These are phyloP conservation scores for Phthorimaea operculella DNA, from an alignment of 1,140 invertebrate species.

Conservation along the genomic window DNA sequence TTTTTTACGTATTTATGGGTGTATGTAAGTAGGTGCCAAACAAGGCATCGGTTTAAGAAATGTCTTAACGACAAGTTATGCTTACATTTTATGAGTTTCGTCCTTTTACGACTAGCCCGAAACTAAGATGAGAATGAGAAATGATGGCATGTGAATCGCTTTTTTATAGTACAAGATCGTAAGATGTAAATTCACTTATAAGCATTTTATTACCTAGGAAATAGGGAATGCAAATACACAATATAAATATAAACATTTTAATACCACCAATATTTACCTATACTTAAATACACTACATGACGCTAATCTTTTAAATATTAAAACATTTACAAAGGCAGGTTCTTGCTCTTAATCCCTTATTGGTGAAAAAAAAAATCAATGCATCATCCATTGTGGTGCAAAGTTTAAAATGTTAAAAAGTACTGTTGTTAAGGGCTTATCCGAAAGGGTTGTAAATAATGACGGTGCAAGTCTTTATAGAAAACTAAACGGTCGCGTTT, in stretches of 20 bases:
- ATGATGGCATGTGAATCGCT: too few relatives aligned
- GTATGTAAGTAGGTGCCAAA: too few relatives aligned
- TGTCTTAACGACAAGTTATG: too few relatives aligned
- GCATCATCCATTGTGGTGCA: conserved; percentile 45
- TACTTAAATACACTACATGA: conserved; percentile 43
- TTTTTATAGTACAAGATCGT: too few relatives aligned
- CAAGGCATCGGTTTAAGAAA: too few relatives aligned
- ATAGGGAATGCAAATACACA: too few relatives aligned
- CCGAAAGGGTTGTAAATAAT: conserved; percentile 65
- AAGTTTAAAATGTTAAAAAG: conserved; percentile 64
- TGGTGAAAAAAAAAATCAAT: conserved; percentile 46
- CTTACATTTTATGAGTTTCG: too few relatives aligned
- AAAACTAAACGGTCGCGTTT: conserved; percentile 50
- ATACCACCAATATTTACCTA: conserved; percentile 51
- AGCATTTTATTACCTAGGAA: too few relatives aligned
- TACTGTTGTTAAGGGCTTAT: conserved; percentile 58
- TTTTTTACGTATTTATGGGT: too few relatives aligned
- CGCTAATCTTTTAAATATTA: conserved; percentile 64
- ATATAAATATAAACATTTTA: conserved; percentile 40
- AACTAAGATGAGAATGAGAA: too few relatives aligned
- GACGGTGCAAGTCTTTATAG: conserved; percentile 53
- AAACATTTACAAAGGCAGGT: conserved; percentile 53
- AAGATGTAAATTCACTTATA: too few relatives aligned
- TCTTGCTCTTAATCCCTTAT: conserved; percentile 31
- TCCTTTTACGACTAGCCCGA: too few relatives aligned